Evolutionary conservation across 2,888 invertebrate species (phyloP), one percentile per base, ranked within the genome.

Genomic region (Nomada hirtipes): DNA sequence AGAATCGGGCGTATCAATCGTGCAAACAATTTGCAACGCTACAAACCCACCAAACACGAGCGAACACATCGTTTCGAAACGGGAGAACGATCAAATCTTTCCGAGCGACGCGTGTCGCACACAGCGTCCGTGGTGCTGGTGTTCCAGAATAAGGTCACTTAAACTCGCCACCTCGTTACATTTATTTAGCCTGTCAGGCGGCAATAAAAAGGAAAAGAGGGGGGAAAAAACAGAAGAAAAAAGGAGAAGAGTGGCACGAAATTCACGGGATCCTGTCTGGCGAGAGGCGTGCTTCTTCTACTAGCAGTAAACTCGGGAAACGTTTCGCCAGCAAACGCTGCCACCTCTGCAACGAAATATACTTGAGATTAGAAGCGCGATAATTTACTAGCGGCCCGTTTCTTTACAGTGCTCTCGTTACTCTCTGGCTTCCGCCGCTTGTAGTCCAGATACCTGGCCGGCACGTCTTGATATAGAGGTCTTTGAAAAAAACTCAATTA

Each of bases 401-500:
- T 77, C 82, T 81, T 86, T 77, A 68, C 74, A 29, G 50, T 29
- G 10, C 80, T 78, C 70, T 68, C 76, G 76, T 86, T 82, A 64
- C 82, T 63, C 76, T 72, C 72, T 47, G 75, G 64, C 70, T 83
- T 71, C 71, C 81, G 67, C 53, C 50, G 69, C 73, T 71, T 72
- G 71, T 76, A 82, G 52, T 50, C 53, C 42, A 20, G 61, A 76
- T 79, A 76, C 67, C 57, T 59, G 50, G 52, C 42, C 71, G 61
- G 11, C 29, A 71, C 73, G 64, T 55, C 80, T 80, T 80, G 88
- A 82, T 81, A 82, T 71, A 64, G 64, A 72, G 70, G 53, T 70
- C 82, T 85, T 83, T 68, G 79, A 76, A 88, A 89, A 88, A 84
- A 86, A 85, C 89, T 88, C 86, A 89, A 89, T 89, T 89, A 89